phyloP scores from a whole-genome alignment of 2,797 vertebrate genomes.

The Botia kubotai region DNA sequence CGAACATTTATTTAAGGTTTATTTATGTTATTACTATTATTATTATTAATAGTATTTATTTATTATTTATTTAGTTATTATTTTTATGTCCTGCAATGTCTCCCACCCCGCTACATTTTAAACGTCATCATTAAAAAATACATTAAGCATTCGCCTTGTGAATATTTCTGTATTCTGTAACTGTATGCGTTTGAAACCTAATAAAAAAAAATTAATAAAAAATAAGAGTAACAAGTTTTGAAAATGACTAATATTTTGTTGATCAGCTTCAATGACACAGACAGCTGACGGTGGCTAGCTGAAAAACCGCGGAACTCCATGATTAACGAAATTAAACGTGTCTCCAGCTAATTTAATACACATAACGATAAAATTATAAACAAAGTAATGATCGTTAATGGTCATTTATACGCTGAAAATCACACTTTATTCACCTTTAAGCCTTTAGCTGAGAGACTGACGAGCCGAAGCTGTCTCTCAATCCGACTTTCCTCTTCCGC shows the following conservation, averaged over 20 bases:
- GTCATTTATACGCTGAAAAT: neutral
- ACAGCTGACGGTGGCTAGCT: constrained; percentile 27
- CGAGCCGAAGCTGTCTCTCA: constrained; percentile 11
- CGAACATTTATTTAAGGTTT: too few species aligned
- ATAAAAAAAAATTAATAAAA: neutral
- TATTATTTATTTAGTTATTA: too few species aligned
- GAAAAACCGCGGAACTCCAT: neutral
- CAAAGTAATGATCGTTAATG: neutral
- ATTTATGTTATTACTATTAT: too few species aligned
- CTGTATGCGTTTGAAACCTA: neutral
- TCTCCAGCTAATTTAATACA: neutral
- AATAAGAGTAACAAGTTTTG: neutral
- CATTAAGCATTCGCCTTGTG: neutral
- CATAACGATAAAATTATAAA: neutral
- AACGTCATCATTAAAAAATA: neutral
- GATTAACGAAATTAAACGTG: neutral
- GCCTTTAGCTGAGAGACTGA: constrained; percentile 44
- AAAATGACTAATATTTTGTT: neutral
- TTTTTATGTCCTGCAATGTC: too few species aligned
- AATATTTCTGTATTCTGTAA: too few species aligned
- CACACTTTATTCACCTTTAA: constrained; percentile 10
- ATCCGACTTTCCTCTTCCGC: constrained; percentile 82
- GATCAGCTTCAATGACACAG: neutral
- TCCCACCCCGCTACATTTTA: neutral
- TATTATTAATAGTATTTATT: too few species aligned